Base-by-base conservation (phyloP, 2,888 invertebrate genomes). In the Morinoia aosen region DNA sequence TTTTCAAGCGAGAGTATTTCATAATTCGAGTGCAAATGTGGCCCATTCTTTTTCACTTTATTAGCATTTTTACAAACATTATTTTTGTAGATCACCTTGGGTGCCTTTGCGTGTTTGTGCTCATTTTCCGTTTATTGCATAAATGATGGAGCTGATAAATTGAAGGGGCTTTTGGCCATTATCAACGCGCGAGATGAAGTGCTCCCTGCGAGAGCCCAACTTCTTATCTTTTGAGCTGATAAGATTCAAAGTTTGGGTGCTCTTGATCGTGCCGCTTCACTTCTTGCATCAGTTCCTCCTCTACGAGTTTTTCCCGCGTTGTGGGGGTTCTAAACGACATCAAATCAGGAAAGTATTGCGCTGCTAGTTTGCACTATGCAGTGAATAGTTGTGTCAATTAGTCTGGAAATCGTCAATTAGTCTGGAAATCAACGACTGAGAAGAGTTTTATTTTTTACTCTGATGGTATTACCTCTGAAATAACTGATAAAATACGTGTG, bases 141-240 rank as follows among this genome's bases (percentile, higher is more conserved):
- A 76, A 33, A 76, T 76, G 76, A 76, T 76, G 76, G 76, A 16
- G 76, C 76, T 76, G 76, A 76, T 76, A 76, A 76, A 76, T 76
- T 76, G 76, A 76, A 76, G 76, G 61, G 76, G 76, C 76, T 76
- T 76, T 76, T 76, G 76, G 25, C 33, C 8, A 16, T 76, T 76
- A 76, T 76, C 76, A 76, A 33, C 76, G 76, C 16, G 76, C 76
- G 76, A 76, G 76, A 76, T 76, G 76, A 76, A 76, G 76, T 76
- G 76, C 25, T 33, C 33, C 14, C 76, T 25, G 76, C 76, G 76
- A 76, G 76, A 16, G 76, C 76, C 76, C 76, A 76, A 76, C 25
- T 76, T 76, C 76, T 76, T 76, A 76, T 76, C 76, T 76, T 76
- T 76, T 76, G 76, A 76, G 76, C 76, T 76, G 76, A 76, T 76